These are phyloP conservation scores for Pholis gunnellus DNA, from an alignment of 2,113 vertebrate genomes.

Conservation along the genomic window DNA sequence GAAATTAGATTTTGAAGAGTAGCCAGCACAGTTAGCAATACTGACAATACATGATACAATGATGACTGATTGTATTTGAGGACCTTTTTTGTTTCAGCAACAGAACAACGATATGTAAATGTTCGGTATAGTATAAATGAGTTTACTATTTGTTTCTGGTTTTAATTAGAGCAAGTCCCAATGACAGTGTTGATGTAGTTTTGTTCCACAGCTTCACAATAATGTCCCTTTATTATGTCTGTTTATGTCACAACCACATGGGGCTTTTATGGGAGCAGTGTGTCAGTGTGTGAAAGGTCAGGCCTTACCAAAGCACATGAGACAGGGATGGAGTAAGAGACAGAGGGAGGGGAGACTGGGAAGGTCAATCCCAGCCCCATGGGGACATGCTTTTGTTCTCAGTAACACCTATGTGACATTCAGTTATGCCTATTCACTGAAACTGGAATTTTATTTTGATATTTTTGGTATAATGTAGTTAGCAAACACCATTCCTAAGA, in stretches of 20 bases:
- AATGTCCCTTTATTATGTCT: slow-evolving; percentile 8
- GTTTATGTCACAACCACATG: slow-evolving; percentile 30
- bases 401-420: neutral
- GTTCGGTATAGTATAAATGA: neutral
- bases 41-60: neutral
- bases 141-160: neutral
- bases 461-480: neutral
- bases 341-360: neutral
- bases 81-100: neutral
- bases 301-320: slow-evolving; percentile 15
- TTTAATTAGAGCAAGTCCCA: neutral
- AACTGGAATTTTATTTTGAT: neutral
- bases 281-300: slow-evolving; percentile 75
- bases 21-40: neutral
- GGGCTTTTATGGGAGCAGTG: slow-evolving; percentile 49
- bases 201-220: neutral
- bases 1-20: neutral
- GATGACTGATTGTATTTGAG: neutral
- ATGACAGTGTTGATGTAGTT: neutral
- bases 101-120: neutral
- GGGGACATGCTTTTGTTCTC: neutral
- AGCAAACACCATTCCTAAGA: neutral
- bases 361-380: slow-evolving; percentile 35
- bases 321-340: neutral
- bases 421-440: neutral